Conservation (phyloP, 2,888 invertebrate species). For the Polydrusus pterygomalis region DNA sequence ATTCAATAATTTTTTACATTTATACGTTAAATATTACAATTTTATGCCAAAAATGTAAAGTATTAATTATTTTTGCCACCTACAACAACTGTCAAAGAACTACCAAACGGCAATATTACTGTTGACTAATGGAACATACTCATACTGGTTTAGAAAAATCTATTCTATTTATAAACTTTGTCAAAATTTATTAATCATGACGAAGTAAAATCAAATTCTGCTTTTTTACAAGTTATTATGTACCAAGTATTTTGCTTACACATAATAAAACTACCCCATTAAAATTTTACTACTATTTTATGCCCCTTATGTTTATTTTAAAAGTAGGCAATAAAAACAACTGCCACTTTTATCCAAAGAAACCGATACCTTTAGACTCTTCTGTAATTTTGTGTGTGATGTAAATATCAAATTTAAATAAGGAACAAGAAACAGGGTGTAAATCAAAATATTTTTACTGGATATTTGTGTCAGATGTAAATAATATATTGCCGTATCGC, state of each 20-base stretch:
- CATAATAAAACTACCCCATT: constrained; percentile 1
- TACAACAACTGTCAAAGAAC: too few relatives aligned
- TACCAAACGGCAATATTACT: too few relatives aligned
- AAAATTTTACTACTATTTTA: constrained; percentile 21
- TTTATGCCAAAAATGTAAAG: too few relatives aligned
- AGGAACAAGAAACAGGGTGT: neutral
- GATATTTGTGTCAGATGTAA: neutral
- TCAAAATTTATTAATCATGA: too few relatives aligned
- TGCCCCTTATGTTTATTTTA: constrained; percentile 23
- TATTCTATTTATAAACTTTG: too few relatives aligned
- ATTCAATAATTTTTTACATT: too few relatives aligned
- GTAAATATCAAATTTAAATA: constrained; percentile 8
- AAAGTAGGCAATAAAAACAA: constrained; percentile 17
- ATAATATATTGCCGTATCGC: too few relatives aligned
- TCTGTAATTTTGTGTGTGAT: constrained; percentile 16
- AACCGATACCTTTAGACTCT: constrained; percentile 20
- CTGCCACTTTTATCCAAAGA: constrained; percentile 1
- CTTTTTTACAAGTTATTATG: neutral
- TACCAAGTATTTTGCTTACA: neutral
- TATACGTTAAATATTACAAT: too few relatives aligned
- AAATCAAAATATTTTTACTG: constrained; percentile 7
- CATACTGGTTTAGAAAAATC: too few relatives aligned
- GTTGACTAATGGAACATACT: too few relatives aligned
- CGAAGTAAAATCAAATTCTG: too few relatives aligned
- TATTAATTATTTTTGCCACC: too few relatives aligned